Base-by-base conservation (phyloP, 2,888 invertebrate genomes). In the Acrobasis repandana region DNA sequence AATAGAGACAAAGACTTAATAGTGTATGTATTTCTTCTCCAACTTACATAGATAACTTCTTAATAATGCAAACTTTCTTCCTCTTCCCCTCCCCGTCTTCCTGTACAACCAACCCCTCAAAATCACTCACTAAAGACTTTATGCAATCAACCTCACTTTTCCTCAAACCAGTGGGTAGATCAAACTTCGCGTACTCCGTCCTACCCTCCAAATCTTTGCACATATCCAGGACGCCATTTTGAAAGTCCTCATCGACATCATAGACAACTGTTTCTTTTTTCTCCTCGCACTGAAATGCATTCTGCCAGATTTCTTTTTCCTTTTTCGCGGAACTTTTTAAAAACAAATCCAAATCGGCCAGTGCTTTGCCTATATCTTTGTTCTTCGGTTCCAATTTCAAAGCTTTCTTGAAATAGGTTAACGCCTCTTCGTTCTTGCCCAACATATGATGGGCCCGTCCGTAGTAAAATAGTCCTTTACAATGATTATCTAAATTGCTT, bases 371-470 rank as follows among this genome's bases (percentile, higher is more conserved):
- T 0, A 92, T 89, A 59, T 91, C 92, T 62, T 76, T 80, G 58
- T 92, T 92, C 58, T 80, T 88, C 0, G 91, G 92, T 57, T 92
- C 90, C 0, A 92, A 61, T 74, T 86, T 88, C 2, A 90, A 63
- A 0, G 92, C 89, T 72, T 83, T 89, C 62, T 83, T 88, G 43
- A 85, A 91, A 47, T 82, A 88, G 1, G 66, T 66, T 0, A 86
- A 61, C 0, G 92, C 89, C 2, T 80, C 67, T 0, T 89, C 87
- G 0, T 73, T 68, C 38, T 79, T 86, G 0, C 84, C 86, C 3
- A 87, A 38, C 68, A 80, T 69, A 65, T 89, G 80, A 33, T 84
- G 73, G 0, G 88, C 91, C 46, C 78, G 74, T 0, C 88, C 92
- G 14, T 82, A 86, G 28, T 89, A 90, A 72, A 82, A 92, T 2